phyloP scores from a whole-genome alignment of 2,797 vertebrate species.

The Enteromius paludinosus region DNA sequence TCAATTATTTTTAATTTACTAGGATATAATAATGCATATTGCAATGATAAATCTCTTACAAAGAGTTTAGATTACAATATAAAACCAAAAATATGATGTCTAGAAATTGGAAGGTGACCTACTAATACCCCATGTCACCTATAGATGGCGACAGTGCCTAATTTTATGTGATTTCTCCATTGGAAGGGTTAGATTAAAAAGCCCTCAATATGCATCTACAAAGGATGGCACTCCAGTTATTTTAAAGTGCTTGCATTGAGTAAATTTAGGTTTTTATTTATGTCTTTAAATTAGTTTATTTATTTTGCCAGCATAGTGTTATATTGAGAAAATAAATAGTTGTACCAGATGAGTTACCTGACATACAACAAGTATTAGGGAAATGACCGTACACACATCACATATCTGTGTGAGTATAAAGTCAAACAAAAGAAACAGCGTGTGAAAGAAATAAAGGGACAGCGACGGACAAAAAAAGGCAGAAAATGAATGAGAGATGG shows the following conservation, averaged over 20 bases:
- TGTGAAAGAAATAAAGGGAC: slow-evolving; percentile 9
- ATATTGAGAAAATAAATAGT: slow-evolving; percentile 2
- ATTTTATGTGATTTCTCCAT: slow-evolving; percentile 1
- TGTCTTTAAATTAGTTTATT: not conserved
- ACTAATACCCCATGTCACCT: slow-evolving; percentile 63
- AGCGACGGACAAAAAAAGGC: not conserved
- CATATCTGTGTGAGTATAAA: not conserved
- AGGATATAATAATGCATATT: not conserved
- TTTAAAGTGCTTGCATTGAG: not conserved
- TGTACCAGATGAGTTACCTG: not conserved
- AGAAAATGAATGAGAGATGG: slow-evolving; percentile 56
- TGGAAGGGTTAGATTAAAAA: not conserved
- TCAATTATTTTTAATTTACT: not conserved
- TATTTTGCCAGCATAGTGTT: not conserved
- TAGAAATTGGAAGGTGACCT: slow-evolving; percentile 34
- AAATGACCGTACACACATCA: not conserved
- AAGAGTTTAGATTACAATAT: not conserved
- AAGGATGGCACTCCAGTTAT: not conserved
- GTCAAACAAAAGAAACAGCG: slow-evolving; percentile 16
- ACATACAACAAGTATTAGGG: not conserved
- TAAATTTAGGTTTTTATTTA: not conserved
- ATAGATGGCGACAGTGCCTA: slow-evolving; percentile 70
- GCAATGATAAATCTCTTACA: not conserved
- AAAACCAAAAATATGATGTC: not conserved
- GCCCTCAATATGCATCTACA: no score